Evolutionary conservation across 2,888 invertebrate species (phyloP).

Genomic region (Chirona hameri): DNA sequence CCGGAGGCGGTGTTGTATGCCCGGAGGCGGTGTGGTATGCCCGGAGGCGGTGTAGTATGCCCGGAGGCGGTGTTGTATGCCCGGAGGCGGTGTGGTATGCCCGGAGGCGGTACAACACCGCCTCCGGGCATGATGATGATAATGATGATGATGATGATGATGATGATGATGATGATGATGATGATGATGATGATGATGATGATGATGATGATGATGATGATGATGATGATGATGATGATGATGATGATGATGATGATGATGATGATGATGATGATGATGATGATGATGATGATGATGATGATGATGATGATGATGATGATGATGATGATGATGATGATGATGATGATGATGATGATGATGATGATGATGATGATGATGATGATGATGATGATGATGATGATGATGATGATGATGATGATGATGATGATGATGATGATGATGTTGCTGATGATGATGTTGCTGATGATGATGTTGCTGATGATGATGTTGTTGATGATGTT

Average conservation of each 20-base stretch:
- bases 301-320: conserved; percentile 22
- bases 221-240: background rate
- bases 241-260: conserved; percentile 22
- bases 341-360: background rate
- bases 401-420: background rate
- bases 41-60: too few species aligned
- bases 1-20: too few species aligned
- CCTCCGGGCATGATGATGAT: too few species aligned
- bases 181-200: conserved; percentile 9
- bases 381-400: background rate
- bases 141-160: too few species aligned
- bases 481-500: too few species aligned
- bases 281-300: conserved; percentile 22
- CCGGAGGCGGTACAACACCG: too few species aligned
- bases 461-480: too few species aligned
- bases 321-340: conserved; percentile 1
- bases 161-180: conserved; percentile 22
- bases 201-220: conserved; percentile 9
- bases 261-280: conserved; percentile 22
- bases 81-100: too few species aligned
- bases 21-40: too few species aligned
- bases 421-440: too few species aligned
- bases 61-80: too few species aligned
- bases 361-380: background rate
- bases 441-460: too few species aligned